These are phyloP conservation scores for Poeciliopsis infans DNA, from an alignment of 2,797 vertebrate genomes.

Conservation along the genomic window DNA sequence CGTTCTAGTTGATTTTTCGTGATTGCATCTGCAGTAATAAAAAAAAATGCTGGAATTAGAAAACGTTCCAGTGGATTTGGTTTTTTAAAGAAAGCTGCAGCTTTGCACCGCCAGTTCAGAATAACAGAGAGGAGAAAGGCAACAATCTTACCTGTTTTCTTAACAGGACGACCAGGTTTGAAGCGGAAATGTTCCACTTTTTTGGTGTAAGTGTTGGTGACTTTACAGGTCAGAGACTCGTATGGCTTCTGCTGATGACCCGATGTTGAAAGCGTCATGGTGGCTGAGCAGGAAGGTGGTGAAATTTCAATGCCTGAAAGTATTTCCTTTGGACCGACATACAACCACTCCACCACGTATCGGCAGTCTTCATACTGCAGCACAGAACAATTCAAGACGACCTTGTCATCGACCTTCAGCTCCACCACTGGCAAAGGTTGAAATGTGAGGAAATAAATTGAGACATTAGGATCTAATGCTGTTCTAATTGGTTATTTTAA, in stretches of 20 bases:
- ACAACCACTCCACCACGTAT: background rate
- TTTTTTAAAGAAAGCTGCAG: background rate
- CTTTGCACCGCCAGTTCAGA: background rate
- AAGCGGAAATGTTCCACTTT: background rate
- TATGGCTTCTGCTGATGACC: background rate
- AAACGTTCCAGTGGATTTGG: background rate
- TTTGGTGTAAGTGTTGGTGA: background rate
- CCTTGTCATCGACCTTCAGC: background rate
- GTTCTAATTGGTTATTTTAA: background rate
- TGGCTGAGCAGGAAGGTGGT: background rate
- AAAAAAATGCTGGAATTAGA: background rate
- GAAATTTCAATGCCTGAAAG: background rate
- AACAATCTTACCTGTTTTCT: background rate
- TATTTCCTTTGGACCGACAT: background rate
- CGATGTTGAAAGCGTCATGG: background rate
- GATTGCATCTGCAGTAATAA: background rate
- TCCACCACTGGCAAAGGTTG: background rate
- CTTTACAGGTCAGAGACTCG: background rate
- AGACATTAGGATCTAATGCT: background rate
- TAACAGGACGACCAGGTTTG: background rate
- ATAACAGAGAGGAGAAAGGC: background rate
- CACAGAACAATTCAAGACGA: background rate
- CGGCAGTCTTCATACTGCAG: slow-evolving; percentile 3
- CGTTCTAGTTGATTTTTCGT: background rate
- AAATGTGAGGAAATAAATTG: background rate